phyloP scores from a whole-genome alignment of 2,888 invertebrate species.

The Adelphocoris suturalis region DNA sequence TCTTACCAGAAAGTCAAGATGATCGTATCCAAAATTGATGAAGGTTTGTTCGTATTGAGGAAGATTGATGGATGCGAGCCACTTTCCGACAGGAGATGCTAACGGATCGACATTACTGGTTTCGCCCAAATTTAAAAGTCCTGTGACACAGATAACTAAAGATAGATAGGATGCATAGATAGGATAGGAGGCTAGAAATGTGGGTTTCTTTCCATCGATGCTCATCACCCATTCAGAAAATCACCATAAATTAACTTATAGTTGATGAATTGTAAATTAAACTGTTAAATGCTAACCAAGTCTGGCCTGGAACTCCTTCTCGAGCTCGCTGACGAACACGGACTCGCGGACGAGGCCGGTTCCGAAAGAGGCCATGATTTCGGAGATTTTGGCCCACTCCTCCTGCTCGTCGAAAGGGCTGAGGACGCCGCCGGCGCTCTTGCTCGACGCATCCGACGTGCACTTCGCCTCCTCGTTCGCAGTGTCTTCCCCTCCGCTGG shows the following conservation, averaged over 20 bases:
- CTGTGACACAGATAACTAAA: constrained; percentile 78
- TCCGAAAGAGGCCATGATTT: constrained; percentile 96
- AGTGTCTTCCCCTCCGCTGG: constrained; percentile 66
- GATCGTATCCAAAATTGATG: constrained; percentile 92
- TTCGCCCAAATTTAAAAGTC: constrained; percentile 80
- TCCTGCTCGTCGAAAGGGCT: constrained; percentile 96
- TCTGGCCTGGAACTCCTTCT: constrained; percentile 88
- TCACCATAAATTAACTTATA: too few species aligned
- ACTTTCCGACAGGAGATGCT: constrained; percentile 83
- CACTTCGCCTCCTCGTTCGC: constrained; percentile 72
- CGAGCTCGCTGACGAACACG: constrained; percentile 88
- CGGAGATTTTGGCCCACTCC: constrained; percentile 97
- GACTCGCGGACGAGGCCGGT: constrained; percentile 89
- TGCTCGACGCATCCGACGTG: constrained; percentile 76
- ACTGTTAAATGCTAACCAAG: constrained; percentile 79
- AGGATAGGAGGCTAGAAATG: not conserved
- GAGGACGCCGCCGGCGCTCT: constrained; percentile 80
- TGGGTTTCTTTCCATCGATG: too few species aligned
- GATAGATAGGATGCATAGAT: not conserved
- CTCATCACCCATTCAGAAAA: too few species aligned
- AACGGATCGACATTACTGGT: constrained; percentile 72
- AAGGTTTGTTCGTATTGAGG: constrained; percentile 92
- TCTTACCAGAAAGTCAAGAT: constrained; percentile 94
- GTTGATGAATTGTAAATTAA: too few species aligned
- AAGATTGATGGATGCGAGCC: constrained; percentile 88